Evolutionary conservation across 2,113 vertebrate species (phyloP).

Genomic region (Brachypteracias leptosomus): DNA sequence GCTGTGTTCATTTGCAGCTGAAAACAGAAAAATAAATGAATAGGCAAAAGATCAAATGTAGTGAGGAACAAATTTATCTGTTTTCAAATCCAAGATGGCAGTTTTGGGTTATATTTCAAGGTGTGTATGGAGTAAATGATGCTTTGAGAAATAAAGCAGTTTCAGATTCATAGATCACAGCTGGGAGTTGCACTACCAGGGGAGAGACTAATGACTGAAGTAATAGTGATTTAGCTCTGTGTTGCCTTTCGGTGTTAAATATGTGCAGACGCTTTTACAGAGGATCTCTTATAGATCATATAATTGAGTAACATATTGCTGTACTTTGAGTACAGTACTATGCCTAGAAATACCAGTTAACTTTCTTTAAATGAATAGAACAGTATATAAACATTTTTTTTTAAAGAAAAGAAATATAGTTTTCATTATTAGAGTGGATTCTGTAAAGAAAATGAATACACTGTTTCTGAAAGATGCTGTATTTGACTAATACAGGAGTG

Average conservation of each 20-base stretch:
- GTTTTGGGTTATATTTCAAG: not conserved
- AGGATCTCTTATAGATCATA: not conserved
- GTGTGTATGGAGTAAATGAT: not conserved
- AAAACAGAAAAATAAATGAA: not conserved
- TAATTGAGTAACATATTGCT: not conserved
- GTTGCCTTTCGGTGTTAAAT: not conserved
- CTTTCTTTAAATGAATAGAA: not conserved
- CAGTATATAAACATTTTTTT: not conserved
- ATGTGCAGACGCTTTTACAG: not conserved
- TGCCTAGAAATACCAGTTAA: not conserved
- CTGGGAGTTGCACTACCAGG: not conserved
- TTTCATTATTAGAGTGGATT: not conserved
- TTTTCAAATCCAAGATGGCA: not conserved
- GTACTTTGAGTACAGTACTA: not conserved
- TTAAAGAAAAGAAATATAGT: fast-evolving
- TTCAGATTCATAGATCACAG: not conserved
- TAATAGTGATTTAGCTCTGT: not conserved
- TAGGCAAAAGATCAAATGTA: not conserved
- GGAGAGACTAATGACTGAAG: not conserved
- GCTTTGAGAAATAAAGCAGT: not conserved
- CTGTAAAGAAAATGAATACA: not conserved
- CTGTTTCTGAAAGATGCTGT: not conserved
- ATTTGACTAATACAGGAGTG: not conserved
- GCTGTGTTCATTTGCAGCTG: not conserved
- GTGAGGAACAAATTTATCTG: not conserved